A percentile compares a stretch with the other conserved stretches of the same genome.
phyloP scores from a whole-genome alignment of 2,797 vertebrate genomes.

The Borostomias antarcticus region DNA sequence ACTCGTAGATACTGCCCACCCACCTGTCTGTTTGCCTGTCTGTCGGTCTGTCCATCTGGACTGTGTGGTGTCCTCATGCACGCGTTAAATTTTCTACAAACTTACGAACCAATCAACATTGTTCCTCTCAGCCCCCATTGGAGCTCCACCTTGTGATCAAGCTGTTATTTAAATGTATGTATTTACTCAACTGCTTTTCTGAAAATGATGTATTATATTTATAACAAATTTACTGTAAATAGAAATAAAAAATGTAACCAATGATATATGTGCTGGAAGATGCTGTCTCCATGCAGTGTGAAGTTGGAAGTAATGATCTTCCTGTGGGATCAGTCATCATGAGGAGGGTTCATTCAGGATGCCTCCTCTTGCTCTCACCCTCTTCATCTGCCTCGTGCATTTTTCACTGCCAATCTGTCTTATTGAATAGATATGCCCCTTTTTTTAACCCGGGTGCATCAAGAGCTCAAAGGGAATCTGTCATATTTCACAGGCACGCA shows the following conservation, averaged over 20 bases:
- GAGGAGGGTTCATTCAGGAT: background rate
- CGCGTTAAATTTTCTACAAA: slow-evolving; percentile 64
- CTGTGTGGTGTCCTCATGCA: slow-evolving; percentile 65
- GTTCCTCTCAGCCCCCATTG: slow-evolving; percentile 19
- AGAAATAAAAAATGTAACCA: slow-evolving; percentile 90
- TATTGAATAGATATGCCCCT: background rate
- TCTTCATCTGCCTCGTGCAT: background rate
- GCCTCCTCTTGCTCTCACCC: background rate
- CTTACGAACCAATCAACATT: slow-evolving; percentile 2
- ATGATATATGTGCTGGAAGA: slow-evolving; percentile 30
- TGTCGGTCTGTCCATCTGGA: slow-evolving; percentile 15
- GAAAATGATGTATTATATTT: slow-evolving; percentile 97
- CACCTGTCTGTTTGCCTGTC: slow-evolving; percentile 16
- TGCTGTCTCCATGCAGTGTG: background rate
- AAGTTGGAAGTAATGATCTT: background rate
- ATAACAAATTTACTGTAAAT: slow-evolving; percentile 98
- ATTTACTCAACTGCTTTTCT: slow-evolving; percentile 87
- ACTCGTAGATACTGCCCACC: slow-evolving; percentile 8
- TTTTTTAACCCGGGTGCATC: background rate
- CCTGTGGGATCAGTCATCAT: background rate
- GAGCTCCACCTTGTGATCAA: slow-evolving; percentile 71
- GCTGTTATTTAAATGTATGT: slow-evolving; percentile 86
- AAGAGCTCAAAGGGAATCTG: background rate
- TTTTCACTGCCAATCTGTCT: background rate
- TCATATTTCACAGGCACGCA: background rate